Evolutionary conservation across 1,140 invertebrate species (phyloP), one percentile per base, ranked within the genome.

Genomic region (Drosophila nigrodunni): DNA sequence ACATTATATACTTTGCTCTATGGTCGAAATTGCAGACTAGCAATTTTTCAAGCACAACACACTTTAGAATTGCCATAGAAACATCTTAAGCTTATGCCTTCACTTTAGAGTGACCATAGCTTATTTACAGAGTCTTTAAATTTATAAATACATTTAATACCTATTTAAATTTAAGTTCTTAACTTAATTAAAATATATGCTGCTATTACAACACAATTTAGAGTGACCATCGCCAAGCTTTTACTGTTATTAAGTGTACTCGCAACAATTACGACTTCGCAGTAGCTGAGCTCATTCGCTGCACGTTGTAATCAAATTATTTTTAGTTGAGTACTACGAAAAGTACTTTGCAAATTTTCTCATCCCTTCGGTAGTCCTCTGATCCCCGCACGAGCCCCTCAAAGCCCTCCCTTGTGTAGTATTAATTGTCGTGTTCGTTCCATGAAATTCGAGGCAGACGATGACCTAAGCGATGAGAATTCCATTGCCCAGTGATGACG

Each of bases 401-500:
- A 30, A 30, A 30, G 25, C 18, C 0, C 25, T 10, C 25, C 7
- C 25, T 30, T 5, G 25, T 6, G 25, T 30, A 30, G 49, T 49
- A 60, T 57, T 71, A 71, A 58, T 64, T 65, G 60, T 44, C 15
- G 35, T 54, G 49, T 52, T 58, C 25, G 35, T 54, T 71, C 46
- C 47, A 58, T 64, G 18, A 67, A 68, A 18, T 70, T 54, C 11
- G 39, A 15, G 57, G 55, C 34, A 57, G 35, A 39, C 55, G 62
- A 73, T 73, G 70, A 73, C 70, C 70, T 67, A 59, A 73, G 46
- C 70, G 44, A 43, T 60, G 37, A 50, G 54, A 13, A 43, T 43
- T n/a, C 41, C 41, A 43, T 43, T 43, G 41, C 41, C 41, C 41
- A 43, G 41, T 43, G 41, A 46, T 25, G 46, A 59, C 54, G 39